Evolutionary conservation across 2,113 vertebrate genomes (phyloP).

Genomic region (Phylloscopus whistleri): DNA sequence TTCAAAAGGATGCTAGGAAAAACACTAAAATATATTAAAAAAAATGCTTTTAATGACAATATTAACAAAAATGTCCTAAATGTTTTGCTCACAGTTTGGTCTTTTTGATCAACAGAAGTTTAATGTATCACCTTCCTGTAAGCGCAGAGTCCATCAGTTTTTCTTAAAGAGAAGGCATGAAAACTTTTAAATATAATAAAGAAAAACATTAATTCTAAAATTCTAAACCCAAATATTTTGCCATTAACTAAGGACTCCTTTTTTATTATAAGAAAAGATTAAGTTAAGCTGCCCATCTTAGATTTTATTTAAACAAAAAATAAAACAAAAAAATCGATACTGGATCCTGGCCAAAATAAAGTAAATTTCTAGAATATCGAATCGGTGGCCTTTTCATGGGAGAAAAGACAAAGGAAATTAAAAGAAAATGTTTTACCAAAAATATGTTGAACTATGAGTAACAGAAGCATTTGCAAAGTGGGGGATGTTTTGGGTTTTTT

Average conservation of each 20-base stretch:
- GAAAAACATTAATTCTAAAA: neutral
- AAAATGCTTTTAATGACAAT: neutral
- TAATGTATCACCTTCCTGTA: neutral
- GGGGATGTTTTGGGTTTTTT: neutral
- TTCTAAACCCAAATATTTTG: neutral
- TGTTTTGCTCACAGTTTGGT: neutral
- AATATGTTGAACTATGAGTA: neutral
- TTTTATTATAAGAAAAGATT: neutral
- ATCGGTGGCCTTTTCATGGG: neutral
- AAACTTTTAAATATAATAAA: neutral
- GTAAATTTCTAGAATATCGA: neutral
- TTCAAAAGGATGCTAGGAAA: neutral
- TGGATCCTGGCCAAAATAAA: neutral
- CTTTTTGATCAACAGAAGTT: neutral
- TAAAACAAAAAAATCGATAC: neutral
- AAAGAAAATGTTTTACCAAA: neutral
- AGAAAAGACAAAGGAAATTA: neutral
- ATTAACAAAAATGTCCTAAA: neutral
- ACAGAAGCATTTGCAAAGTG: neutral
- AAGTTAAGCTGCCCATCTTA: neutral
- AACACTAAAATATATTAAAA: neutral
- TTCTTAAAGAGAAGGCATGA: neutral
- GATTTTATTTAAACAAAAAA: neutral
- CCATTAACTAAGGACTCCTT: neutral
- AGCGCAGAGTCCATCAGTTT: fast-evolving